Evolutionary conservation across 2,888 invertebrate genomes (phyloP).

Genomic region (Eurytoma adleriae): DNA sequence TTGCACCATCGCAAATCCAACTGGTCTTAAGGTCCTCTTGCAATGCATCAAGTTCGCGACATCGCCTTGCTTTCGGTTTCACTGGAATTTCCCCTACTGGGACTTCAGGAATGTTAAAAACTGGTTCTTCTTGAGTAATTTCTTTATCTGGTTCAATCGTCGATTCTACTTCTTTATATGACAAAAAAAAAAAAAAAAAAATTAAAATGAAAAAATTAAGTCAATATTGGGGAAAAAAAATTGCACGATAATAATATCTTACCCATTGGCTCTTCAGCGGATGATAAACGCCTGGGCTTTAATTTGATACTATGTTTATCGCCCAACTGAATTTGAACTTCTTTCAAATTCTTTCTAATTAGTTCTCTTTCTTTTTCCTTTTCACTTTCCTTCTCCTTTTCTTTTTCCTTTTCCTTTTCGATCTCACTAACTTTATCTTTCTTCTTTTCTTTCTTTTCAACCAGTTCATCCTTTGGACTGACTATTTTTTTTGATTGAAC

Average conservation of each 20-base stretch:
- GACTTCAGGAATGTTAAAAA: conserved; percentile 47
- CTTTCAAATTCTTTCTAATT: neutral
- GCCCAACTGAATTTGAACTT: neutral
- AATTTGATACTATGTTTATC: no score
- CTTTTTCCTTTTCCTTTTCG: neutral
- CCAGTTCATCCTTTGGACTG: conserved; percentile 47
- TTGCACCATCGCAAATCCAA: conserved; percentile 82
- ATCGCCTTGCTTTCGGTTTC: conserved; percentile 64
- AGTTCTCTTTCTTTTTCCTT: neutral
- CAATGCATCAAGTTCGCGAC: conserved; percentile 80
- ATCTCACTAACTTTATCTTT: conserved; percentile 47
- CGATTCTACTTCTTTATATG: neutral
- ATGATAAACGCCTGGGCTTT: neutral
- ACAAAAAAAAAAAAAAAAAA: no score
- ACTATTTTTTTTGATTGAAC: conserved; percentile 40
- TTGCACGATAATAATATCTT: neutral
- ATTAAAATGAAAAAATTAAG: neutral
- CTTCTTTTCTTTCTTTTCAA: conserved; percentile 44
- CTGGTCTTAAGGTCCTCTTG: conserved; percentile 85
- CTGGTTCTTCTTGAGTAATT: conserved; percentile 62
- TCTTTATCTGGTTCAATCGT: neutral
- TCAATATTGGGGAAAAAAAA: neutral
- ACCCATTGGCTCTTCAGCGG: neutral
- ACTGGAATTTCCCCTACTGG: neutral
- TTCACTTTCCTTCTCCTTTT: conserved; percentile 14